Base-by-base conservation (phyloP, 2,797 vertebrate genomes). In the Pipistrellus kuhlii region DNA sequence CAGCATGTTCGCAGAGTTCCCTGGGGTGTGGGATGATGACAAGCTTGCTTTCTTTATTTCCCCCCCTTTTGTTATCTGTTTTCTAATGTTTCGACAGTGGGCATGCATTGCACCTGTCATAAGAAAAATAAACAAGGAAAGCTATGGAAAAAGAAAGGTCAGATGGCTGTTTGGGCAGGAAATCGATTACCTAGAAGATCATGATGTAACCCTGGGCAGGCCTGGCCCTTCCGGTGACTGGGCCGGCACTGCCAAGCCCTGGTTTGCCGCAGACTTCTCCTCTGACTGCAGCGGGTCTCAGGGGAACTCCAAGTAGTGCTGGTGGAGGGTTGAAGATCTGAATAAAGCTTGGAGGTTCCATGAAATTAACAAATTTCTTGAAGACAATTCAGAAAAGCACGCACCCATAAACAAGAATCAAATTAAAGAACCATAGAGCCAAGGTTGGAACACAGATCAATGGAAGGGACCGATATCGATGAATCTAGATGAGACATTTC, bases 41-140 rank as follows among this genome's bases (percentile, higher is more conserved):
- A 51, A 6, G 27, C 46, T 73, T 72, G 51, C 41, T 38, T n/a
- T 30, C 4, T 12, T 57, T 64, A 27, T 46, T 68, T 55, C 21
- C 4, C 18, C 8, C 21, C 25, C 73, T 90, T 81, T 38, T 71
- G 17, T 91, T 91, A 57, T 92, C 88, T 96, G 35, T 92, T 78
- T 73, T 83, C 75, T 77, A 68, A 76, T 38, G 71, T 90, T 82
- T 92, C 82, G 38, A 23, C 25, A 64, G 32, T 66, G 46, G n/a
- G 55, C 21, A 15, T 32, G 21, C 13, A 21, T 64, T 51, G 41
- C 27, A 83, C 17, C 27, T 90, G 21, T 88, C 76, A 25, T 55
- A 57, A 81, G 35, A 87, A 64, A 93, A 85, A 66, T 64, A 88
- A 92, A 71, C 6, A 75, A 95, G 41, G 35, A 92, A 53, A 71